Percentiles rank a stretch among this genome's conserved stretches.
Evolutionary conservation across 2,888 invertebrate species (phyloP).

Genomic region (Drosophila longiperda): DNA sequence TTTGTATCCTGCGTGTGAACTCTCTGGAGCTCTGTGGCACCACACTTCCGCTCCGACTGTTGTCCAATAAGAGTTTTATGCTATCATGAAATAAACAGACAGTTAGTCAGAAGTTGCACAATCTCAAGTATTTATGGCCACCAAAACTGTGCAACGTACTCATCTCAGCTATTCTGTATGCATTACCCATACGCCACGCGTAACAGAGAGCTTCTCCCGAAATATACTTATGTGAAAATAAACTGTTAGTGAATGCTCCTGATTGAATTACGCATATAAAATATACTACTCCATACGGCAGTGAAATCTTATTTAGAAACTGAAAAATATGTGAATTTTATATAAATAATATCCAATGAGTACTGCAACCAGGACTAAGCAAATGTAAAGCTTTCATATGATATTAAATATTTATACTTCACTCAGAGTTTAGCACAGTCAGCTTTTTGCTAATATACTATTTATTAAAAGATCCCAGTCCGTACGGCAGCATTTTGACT

Average conservation of each 20-base stretch:
- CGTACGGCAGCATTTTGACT: not conserved
- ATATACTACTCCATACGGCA: not conserved
- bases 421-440: too few relatives aligned
- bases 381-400: not conserved
- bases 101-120: constrained; percentile 39
- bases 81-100: constrained; percentile 49
- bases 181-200: constrained; percentile 49
- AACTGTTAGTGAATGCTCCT: constrained; percentile 22
- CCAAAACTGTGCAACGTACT: constrained; percentile 40
- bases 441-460: too few relatives aligned
- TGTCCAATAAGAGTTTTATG: constrained; percentile 45
- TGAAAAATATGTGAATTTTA: not conserved
- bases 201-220: constrained; percentile 13
- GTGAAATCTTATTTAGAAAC: not conserved
- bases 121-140: constrained; percentile 40
- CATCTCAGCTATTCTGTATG: constrained; percentile 51
- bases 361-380: not conserved
- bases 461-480: not conserved
- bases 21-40: constrained; percentile 36
- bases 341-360: not conserved
- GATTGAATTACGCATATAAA: constrained; percentile 27
- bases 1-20: constrained; percentile 52
- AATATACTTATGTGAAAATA: constrained; percentile 13
- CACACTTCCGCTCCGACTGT: constrained; percentile 44
- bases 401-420: not conserved